Percentiles rank a stretch among this genome's conserved stretches.
Evolutionary conservation across 2,113 vertebrate species (phyloP).

Genomic region (Machaerirhynchus nigripectus): DNA sequence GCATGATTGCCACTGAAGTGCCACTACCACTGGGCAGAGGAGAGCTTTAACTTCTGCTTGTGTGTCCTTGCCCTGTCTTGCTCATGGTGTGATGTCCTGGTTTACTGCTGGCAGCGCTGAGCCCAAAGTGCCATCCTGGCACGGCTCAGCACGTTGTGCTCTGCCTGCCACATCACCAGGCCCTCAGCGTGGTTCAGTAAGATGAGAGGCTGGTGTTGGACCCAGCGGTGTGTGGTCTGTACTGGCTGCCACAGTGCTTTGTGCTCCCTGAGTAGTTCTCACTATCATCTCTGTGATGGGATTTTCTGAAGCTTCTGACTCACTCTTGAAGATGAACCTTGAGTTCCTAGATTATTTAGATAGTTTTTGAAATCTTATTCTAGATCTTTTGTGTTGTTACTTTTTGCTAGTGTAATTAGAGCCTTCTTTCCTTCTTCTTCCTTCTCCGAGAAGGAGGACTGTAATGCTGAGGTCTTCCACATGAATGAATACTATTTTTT

Average conservation of each 20-base stretch:
- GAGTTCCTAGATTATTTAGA: not conserved
- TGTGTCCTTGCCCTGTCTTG: not conserved
- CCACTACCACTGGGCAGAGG: fast-evolving
- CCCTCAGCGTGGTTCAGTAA: not conserved
- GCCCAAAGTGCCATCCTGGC: fast-evolving
- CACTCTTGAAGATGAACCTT: not conserved
- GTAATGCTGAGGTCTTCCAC: not conserved
- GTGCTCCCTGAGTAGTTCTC: not conserved
- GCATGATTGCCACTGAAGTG: not conserved
- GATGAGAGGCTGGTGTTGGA: not conserved
- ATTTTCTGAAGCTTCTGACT: not conserved
- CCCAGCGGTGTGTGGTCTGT: fast-evolving
- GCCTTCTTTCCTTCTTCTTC: not conserved
- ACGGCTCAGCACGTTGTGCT: fast-evolving
- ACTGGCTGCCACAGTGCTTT: not conserved
- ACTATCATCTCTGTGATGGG: not conserved
- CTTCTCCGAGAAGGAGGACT: not conserved
- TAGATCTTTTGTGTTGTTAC: not conserved
- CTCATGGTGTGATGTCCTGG: not conserved
- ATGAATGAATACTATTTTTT: not conserved
- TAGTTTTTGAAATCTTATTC: not conserved
- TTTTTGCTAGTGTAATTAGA: not conserved
- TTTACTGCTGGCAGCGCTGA: not conserved
- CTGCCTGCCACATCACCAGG: fast-evolving
- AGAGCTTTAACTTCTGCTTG: not conserved